phyloP scores from a whole-genome alignment of 53 echinoderm and acorn worm genomes.

The Hippasteria phrygiana region DNA sequence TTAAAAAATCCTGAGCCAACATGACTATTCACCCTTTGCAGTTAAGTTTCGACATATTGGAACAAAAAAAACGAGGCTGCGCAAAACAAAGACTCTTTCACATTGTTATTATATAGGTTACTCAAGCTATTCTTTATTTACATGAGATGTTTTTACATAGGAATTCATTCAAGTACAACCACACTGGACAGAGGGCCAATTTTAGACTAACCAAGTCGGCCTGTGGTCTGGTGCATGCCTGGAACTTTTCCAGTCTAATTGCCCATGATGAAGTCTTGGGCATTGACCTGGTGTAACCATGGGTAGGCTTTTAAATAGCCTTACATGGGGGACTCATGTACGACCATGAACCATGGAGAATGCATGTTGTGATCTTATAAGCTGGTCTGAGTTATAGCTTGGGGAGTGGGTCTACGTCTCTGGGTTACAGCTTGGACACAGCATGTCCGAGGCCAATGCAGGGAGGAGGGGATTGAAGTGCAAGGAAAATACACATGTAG shows the following conservation, averaged over 20 bases:
- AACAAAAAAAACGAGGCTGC: too few species aligned
- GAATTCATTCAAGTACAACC: too few species aligned
- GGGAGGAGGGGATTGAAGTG: not conserved
- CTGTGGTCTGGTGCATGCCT: not conserved
- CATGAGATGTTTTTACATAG: too few species aligned
- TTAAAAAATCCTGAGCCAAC: too few species aligned
- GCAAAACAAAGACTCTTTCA: too few species aligned
- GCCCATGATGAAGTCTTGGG: not conserved
- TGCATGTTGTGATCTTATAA: not conserved
- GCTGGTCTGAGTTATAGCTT: not conserved
- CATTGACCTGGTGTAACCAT: not conserved
- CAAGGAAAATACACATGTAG: too few species aligned
- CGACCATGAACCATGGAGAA: constrained; percentile 51
- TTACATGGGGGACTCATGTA: not conserved
- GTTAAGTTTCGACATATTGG: too few species aligned
- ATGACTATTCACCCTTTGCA: too few species aligned
- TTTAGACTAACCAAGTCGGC: too few species aligned
- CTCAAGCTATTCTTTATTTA: too few species aligned
- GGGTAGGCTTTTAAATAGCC: not conserved
- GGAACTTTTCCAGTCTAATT: not conserved
- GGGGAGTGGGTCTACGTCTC: not conserved
- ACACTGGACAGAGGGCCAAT: too few species aligned
- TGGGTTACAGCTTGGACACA: not conserved
- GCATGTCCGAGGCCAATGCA: not conserved
- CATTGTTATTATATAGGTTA: too few species aligned